These are phyloP conservation scores for Propithecus coquereli DNA, from an alignment of 2,113 vertebrate species.

Conservation along the genomic window DNA sequence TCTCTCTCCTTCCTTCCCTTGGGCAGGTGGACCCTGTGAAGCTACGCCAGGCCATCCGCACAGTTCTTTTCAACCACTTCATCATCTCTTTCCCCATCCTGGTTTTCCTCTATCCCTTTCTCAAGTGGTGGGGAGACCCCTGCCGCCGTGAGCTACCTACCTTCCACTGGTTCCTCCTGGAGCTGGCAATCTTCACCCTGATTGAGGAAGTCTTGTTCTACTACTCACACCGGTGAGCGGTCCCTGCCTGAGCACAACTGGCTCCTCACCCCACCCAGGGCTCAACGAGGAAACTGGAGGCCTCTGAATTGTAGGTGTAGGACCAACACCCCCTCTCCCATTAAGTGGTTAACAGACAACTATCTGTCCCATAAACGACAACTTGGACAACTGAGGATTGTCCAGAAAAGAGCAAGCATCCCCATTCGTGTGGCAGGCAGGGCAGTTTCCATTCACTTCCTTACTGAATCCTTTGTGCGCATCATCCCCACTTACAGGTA, in stretches of 20 bases:
- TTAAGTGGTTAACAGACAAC: not conserved
- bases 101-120: slow-evolving; percentile 78
- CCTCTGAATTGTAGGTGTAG: not conserved
- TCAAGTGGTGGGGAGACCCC: slow-evolving; percentile 84
- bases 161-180: slow-evolving; percentile 91
- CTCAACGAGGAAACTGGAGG: not conserved
- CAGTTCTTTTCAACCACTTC: slow-evolving; percentile 84
- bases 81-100: slow-evolving; percentile 88
- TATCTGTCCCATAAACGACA: not conserved
- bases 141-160: slow-evolving; percentile 90
- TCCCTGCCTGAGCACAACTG: not conserved
- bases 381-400: not conserved
- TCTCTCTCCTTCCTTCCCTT: not conserved
- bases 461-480: not conserved
- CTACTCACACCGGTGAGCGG: slow-evolving; percentile 91
- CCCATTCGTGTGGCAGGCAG: not conserved
- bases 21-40: slow-evolving; percentile 88
- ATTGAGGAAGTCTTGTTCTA: slow-evolving; percentile 93
- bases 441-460: not conserved
- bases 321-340: not conserved
- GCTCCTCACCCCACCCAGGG: not conserved
- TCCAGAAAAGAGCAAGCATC: not conserved
- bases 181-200: slow-evolving; percentile 85
- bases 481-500: not conserved
- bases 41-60: slow-evolving; percentile 80